Evolutionary conservation across 2,888 invertebrate genomes (phyloP).

Genomic region (Monochamus alternatus): DNA sequence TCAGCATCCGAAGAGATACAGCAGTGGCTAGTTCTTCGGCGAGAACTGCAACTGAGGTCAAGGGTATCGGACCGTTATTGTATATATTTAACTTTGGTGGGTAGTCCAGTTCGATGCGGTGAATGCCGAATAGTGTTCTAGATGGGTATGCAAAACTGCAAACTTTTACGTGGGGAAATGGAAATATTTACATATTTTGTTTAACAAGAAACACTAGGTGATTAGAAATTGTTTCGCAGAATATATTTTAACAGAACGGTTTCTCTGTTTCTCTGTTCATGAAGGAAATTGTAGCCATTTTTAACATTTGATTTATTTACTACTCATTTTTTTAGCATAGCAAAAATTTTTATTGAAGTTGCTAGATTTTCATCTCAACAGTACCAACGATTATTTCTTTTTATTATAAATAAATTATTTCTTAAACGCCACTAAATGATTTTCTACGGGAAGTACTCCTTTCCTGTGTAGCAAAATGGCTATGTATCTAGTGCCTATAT

Average conservation of each 20-base stretch:
- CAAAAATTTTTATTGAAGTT: too few species aligned
- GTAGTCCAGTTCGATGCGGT: constrained; percentile 34
- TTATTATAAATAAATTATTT: too few species aligned
- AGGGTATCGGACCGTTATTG: constrained; percentile 51
- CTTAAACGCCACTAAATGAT: too few species aligned
- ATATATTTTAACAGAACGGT: not conserved
- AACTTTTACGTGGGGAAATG: not conserved
- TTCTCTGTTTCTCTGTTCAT: not conserved
- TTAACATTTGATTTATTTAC: not conserved
- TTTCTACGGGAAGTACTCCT: too few species aligned
- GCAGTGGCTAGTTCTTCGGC: constrained; percentile 36
- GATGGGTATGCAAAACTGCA: not conserved
- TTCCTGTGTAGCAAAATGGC: too few species aligned
- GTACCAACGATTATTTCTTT: too few species aligned
- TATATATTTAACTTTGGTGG: constrained; percentile 42
- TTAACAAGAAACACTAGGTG: not conserved
- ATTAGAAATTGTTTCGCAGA: not conserved
- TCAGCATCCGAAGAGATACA: constrained; percentile 26
- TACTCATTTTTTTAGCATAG: too few species aligned
- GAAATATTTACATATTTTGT: not conserved
- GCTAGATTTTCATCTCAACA: too few species aligned
- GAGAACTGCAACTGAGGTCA: constrained; percentile 51
- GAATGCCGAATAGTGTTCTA: not conserved
- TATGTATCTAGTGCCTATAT: too few species aligned
- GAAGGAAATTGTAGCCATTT: not conserved